Evolutionary conservation across 1,140 invertebrate species (phyloP), one percentile per base, ranked within the genome.

Genomic region (Drosophila baimaii): DNA sequence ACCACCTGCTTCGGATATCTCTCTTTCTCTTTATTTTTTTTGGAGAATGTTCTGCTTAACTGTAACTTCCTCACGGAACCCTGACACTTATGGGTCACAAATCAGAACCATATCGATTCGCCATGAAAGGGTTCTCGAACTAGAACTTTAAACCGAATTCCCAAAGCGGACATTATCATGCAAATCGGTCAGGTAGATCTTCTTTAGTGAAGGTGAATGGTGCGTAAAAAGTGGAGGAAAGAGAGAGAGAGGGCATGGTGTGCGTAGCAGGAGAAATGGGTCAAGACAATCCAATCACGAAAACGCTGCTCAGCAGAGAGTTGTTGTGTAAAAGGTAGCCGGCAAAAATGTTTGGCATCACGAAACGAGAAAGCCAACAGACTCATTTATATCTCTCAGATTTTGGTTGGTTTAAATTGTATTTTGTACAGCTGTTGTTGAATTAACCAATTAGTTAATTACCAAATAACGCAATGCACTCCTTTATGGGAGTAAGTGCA

Each of bases 231-330:
- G 29, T 21, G 51, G 29, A 5, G 29, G 43, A 49, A 27, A 58
- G 63, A 69, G 63, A 56, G 43, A 17, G 63, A 69, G 63, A 56
- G 43, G 15, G 17, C 10, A 15, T 19, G n/a, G 2, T 35, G 44
- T 51, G 59, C 44, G 64, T 65, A 35, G 31, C 21, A 39, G 49
- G 13, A 69, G 43, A 85, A 85, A 85, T 85, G 78, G 81, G 81
- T 85, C 81, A 85, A 51, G 49, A 74, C 74, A 78, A 70, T 77
- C 78, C 64, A 81, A 74, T 73, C 82, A 75, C 69, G 79, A 81
- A 65, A 72, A 57, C n/a, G 49, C 49, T 46, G 46, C 63, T 29
- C 17, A 31, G n/a, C 17, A 15, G 31, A 69, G 37, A 51, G 69
- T 37, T 43, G 25, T 55, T 49, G 49, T 56, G 75, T 77, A 79